Conservation (phyloP, 2,113 vertebrate species). For the Crotalus helleri region DNA sequence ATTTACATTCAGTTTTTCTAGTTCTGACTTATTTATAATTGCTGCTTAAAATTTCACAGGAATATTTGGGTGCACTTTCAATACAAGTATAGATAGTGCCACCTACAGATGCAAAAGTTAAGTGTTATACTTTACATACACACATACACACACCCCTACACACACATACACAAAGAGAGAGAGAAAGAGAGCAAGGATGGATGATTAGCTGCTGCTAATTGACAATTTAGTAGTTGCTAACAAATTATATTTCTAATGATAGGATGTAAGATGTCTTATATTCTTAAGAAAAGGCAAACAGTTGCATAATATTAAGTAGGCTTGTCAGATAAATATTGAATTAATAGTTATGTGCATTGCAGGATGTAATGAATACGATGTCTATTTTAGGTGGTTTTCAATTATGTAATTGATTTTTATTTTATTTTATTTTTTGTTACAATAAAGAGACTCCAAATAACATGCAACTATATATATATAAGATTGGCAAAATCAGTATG, state of each 20-base stretch:
- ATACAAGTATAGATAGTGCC: conserved; percentile 70
- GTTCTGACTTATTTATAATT: conserved; percentile 15
- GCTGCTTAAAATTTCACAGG: conserved; percentile 28
- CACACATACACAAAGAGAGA: background rate
- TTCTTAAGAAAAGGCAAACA: conserved; percentile 61
- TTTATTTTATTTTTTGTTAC: background rate
- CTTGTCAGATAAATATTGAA: conserved; percentile 59
- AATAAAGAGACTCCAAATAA: conserved; percentile 54
- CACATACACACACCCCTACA: background rate
- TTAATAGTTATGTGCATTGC: conserved; percentile 45
- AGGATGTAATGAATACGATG: conserved; percentile 58
- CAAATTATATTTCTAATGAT: conserved; percentile 57
- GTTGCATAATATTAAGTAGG: conserved; percentile 50
- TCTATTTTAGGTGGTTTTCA: conserved; percentile 54
- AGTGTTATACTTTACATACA: conserved; percentile 29
- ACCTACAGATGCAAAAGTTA: conserved; percentile 70
- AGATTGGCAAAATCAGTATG: conserved; percentile 20
- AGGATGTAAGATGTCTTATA: conserved; percentile 42
- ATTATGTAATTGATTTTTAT: conserved; percentile 51
- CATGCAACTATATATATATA: background rate
- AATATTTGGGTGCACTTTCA: background rate
- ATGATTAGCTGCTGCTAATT: conserved; percentile 14
- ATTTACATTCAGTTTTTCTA: conserved; percentile 1
- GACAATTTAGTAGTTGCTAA: conserved; percentile 47
- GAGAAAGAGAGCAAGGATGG: too few relatives aligned